Conservation (phyloP, 2,113 vertebrate species). For the Sinosuthora webbiana region DNA sequence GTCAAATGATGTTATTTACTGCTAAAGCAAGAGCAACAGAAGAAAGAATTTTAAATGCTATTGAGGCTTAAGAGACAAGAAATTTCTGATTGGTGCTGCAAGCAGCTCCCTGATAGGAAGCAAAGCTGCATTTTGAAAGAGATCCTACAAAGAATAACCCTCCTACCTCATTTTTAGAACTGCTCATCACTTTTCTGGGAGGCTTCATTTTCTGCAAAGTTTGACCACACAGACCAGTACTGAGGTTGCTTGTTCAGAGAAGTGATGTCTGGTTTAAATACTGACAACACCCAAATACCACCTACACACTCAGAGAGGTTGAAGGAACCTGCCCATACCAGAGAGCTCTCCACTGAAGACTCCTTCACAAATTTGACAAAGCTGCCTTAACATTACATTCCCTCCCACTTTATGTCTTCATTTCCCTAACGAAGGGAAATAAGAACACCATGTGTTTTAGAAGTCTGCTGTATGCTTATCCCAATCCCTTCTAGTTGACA, state of each 20-base stretch:
- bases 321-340: neutral
- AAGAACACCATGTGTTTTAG: neutral
- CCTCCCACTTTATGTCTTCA: neutral
- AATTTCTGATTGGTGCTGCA: conserved; percentile 41
- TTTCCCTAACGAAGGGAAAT: neutral
- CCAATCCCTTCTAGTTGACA: neutral
- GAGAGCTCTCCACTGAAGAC: neutral
- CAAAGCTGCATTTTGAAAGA: conserved; percentile 43
- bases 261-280: conserved; percentile 32
- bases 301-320: neutral
- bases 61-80: neutral
- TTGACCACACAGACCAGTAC: conserved; percentile 63
- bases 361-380: neutral
- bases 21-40: neutral
- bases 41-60: neutral
- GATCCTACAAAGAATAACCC: conserved; percentile 43
- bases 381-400: neutral
- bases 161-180: conserved; percentile 66
- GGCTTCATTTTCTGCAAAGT: conserved; percentile 64
- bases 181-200: conserved; percentile 65
- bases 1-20: neutral
- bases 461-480: neutral
- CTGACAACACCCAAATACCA: neutral
- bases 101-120: conserved; percentile 41
- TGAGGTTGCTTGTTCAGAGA: conserved; percentile 46